Evolutionary conservation across 2,888 invertebrate species (phyloP), one percentile per base, ranked within the genome.

Genomic region (Nomada lathburiana): DNA sequence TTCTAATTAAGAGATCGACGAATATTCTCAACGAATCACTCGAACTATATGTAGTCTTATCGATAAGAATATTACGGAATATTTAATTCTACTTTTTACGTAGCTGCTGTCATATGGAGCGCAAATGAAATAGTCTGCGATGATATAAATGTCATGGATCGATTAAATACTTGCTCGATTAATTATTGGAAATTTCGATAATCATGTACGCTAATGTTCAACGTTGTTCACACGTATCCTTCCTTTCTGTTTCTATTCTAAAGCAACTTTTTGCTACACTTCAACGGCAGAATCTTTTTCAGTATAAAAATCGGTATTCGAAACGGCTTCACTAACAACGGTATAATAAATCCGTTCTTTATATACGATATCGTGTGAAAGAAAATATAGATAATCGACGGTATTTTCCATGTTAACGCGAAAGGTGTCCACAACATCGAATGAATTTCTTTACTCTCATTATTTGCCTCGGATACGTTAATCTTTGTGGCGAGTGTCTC

Each of bases 401-500:
- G 90, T 52, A 88, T 89, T 80, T 89, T 92, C 91, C 90, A 91
- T 82, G 91, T 82, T 85, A 57, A 89, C 89, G 83, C 79, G 81
- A 93, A 83, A 82, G 90, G 85, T 88, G 88, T 90, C 92, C 93
- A 92, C 84, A 93, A 90, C 88, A 90, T 84, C 76, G 83, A 86
- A 89, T 81, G 81, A 76, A 87, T 89, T 80, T 85, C 78, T 87
- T 68, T 91, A 88, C 72, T 87, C 77, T 86, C 88, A 72, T 87
- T 90, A 88, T 80, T 90, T 84, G 87, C 82, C 81, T 86, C 87
- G 79, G 85, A 80, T 88, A 90, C 88, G 84, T 76, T 89, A 89
- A 83, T 85, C 78, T 89, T 90, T 91, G 88, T 87, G 73, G 88
- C 78, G 81, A 88, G 73, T 74, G 84, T 86, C 82, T 88, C 93